Percentiles rank a stretch among this genome's conserved stretches.
phyloP scores from a whole-genome alignment of 2,797 vertebrate genomes.

The Gymnothorax reevesii region DNA sequence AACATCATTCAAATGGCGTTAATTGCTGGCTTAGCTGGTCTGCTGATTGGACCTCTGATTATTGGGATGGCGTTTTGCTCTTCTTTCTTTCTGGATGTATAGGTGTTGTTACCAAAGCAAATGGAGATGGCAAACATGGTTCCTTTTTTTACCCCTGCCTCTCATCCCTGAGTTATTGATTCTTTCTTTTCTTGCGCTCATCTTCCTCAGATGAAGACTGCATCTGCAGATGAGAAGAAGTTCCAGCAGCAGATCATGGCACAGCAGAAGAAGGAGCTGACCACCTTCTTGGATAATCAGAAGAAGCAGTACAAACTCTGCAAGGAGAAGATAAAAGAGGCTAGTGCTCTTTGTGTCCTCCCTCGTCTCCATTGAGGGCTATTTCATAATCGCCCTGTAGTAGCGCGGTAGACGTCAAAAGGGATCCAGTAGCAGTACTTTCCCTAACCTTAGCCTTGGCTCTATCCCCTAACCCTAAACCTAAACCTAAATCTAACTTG shows the following conservation, averaged over 20 bases:
- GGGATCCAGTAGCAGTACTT: too few species aligned
- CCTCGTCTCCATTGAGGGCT: not conserved
- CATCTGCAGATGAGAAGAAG: slow-evolving; percentile 93
- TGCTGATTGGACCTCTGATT: not conserved
- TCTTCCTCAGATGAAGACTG: slow-evolving; percentile 84
- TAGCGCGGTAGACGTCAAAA: too few species aligned
- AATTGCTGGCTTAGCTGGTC: not conserved
- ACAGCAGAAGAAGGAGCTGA: slow-evolving; percentile 99
- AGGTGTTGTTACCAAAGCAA: not conserved
- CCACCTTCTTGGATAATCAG: slow-evolving; percentile 97
- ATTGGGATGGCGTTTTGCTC: not conserved
- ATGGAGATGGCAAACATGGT: too few species aligned
- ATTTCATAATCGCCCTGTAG: not conserved
- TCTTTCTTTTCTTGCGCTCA: not conserved
- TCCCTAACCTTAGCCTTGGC: too few species aligned
- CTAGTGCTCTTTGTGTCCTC: slow-evolving; percentile 44
- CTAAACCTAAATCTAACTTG: too few species aligned
- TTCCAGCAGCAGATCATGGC: slow-evolving; percentile 98
- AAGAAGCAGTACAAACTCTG: slow-evolving; percentile 99
- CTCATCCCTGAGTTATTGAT: too few species aligned
- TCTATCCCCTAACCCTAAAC: too few species aligned
- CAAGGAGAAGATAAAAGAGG: slow-evolving; percentile 99
- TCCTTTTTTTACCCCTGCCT: not conserved
- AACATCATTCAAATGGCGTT: not conserved
- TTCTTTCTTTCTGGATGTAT: not conserved